These are phyloP conservation scores for Poecilia velifera DNA, from an alignment of 2,797 vertebrate genomes.

Conservation along the genomic window DNA sequence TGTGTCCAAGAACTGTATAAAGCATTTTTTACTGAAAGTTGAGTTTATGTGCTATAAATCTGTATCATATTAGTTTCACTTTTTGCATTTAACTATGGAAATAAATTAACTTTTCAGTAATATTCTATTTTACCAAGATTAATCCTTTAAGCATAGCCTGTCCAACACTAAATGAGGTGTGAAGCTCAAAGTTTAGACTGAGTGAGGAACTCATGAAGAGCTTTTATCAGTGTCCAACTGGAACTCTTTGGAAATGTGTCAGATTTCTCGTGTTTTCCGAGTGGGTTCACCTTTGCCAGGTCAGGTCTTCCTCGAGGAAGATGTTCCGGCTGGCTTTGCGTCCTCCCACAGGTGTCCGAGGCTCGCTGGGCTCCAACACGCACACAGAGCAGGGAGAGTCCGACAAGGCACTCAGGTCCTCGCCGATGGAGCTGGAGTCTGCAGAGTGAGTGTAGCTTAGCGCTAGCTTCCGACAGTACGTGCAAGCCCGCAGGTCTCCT, in stretches of 20 bases:
- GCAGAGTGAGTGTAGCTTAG: slow-evolving; percentile 95
- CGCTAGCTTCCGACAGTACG: slow-evolving; percentile 96
- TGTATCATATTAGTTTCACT: neutral
- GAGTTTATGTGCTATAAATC: neutral
- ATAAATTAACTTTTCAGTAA: neutral
- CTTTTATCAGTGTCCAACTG: neutral
- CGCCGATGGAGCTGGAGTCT: slow-evolving; percentile 92
- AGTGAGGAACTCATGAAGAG: neutral
- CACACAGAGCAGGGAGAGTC: slow-evolving; percentile 90
- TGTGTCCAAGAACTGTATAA: neutral
- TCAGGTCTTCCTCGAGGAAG: slow-evolving; percentile 95
- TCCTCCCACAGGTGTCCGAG: slow-evolving; percentile 92
- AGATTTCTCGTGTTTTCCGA: neutral
- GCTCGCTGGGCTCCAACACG: slow-evolving; percentile 90
- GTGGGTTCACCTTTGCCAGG: slow-evolving; percentile 92
- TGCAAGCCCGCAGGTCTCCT: slow-evolving; percentile 97
- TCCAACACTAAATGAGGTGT: slow-evolving; percentile 6
- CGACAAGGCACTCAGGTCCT: slow-evolving; percentile 91
- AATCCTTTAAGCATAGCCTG: neutral
- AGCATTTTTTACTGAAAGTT: neutral
- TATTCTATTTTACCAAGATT: neutral
- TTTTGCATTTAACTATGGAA: neutral
- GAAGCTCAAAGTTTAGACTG: neutral
- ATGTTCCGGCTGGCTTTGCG: slow-evolving; percentile 96
- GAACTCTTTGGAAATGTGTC: neutral